Evolutionary conservation across 2,797 vertebrate species (phyloP).

Genomic region (Sebastes taczanowskii): DNA sequence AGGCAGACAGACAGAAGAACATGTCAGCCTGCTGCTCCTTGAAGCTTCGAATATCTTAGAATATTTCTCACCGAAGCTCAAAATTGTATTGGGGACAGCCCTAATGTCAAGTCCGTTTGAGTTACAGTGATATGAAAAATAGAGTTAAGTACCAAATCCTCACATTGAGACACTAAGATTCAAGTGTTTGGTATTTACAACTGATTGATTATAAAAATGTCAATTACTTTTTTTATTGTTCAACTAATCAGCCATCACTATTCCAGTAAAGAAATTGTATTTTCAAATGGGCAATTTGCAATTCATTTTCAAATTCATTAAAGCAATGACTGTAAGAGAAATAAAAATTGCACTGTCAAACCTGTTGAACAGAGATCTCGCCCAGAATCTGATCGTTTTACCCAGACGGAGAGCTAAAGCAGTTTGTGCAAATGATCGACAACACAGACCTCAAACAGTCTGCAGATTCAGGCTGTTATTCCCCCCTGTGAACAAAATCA

Average conservation of each 20-base stretch:
- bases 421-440: conserved; percentile 61
- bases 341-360: not conserved
- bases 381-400: conserved; percentile 22
- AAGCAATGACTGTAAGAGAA: not conserved
- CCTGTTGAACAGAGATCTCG: conserved; percentile 12
- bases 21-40: not conserved
- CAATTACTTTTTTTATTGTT: not conserved
- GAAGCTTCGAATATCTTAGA: not conserved
- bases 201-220: not conserved
- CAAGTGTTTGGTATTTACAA: not conserved
- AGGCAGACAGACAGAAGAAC: not conserved
- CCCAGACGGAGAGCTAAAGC: conserved; percentile 23
- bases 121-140: not conserved
- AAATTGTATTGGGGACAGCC: not conserved
- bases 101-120: not conserved
- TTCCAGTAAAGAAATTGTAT: not conserved
- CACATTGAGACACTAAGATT: not conserved
- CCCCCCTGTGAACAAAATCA: conserved; percentile 71
- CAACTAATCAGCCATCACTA: not conserved
- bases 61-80: not conserved
- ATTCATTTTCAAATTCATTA: not conserved
- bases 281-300: not conserved
- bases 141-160: not conserved
- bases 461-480: conserved; percentile 51
- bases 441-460: conserved; percentile 45